Evolutionary conservation across 2,888 invertebrate species (phyloP).

Genomic region (Phlogophora meticulosa): DNA sequence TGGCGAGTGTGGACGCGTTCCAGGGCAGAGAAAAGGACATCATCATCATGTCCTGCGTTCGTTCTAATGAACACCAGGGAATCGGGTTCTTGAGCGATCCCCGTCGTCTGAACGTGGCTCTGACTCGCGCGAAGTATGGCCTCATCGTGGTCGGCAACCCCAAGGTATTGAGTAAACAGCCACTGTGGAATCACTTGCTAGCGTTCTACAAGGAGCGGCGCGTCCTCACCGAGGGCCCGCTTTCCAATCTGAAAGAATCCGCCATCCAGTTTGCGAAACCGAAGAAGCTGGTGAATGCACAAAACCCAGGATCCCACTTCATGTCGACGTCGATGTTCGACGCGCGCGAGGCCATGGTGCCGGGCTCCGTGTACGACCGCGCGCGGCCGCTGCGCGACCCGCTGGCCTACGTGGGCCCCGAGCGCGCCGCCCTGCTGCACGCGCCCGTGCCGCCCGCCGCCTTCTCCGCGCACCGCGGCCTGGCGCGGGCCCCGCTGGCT

Average conservation of each 20-base stretch:
- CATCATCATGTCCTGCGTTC: constrained; percentile 99
- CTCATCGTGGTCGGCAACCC: constrained; percentile 99
- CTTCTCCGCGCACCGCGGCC: constrained; percentile 97
- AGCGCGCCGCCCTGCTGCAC: constrained; percentile 94
- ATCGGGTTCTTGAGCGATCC: constrained; percentile 99
- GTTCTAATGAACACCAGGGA: constrained; percentile 99
- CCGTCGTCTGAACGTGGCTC: constrained; percentile 98
- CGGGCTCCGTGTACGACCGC: constrained; percentile 98
- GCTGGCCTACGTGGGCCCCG: constrained; percentile 97
- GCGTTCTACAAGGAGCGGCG: constrained; percentile 99
- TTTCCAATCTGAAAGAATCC: constrained; percentile 99
- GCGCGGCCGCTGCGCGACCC: constrained; percentile 96
- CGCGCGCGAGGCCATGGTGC: constrained; percentile 98
- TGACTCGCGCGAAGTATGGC: constrained; percentile 99
- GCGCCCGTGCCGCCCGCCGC: constrained; percentile 98
- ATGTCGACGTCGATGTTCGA: constrained; percentile 99
- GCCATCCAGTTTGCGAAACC: constrained; percentile 99
- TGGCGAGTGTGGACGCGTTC: constrained; percentile 99
- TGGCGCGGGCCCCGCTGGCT: constrained; percentile 93
- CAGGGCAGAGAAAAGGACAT: constrained; percentile 99
- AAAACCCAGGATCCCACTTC: constrained; percentile 99
- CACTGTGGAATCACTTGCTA: constrained; percentile 99
- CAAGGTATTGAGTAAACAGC: constrained; percentile 99
- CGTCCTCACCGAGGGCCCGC: constrained; percentile 98
- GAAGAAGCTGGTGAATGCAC: constrained; percentile 97